Conservation (phyloP, 1,140 invertebrate genomes). For the Diachasma alloeum region DNA sequence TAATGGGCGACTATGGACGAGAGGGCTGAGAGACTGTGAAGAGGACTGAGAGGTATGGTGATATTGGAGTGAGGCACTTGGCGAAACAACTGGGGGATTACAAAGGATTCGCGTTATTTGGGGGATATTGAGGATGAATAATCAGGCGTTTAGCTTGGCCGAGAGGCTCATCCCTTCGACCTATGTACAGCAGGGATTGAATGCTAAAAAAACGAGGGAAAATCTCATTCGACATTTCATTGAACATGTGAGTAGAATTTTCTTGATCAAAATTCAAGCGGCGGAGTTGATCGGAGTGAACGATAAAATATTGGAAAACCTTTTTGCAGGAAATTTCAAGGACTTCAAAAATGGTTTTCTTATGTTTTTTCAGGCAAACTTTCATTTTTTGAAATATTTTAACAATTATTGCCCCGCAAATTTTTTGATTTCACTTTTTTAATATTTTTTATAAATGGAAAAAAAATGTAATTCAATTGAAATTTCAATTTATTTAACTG, state of each 20-base stretch:
- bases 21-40: not conserved
- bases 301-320: too few species aligned
- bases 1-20: not conserved
- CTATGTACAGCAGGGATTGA: conserved; percentile 73
- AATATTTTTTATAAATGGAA: too few species aligned
- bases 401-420: too few species aligned
- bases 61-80: not conserved
- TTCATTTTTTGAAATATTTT: too few species aligned
- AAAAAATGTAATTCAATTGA: too few species aligned
- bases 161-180: conserved; percentile 70
- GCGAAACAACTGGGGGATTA: not conserved
- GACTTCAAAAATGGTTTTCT: too few species aligned
- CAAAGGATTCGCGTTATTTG: not conserved
- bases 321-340: too few species aligned
- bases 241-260: conserved; percentile 65
- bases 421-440: too few species aligned
- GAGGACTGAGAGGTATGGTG: not conserved
- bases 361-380: too few species aligned
- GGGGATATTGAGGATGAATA: conserved; percentile 62
- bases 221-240: conserved; percentile 74
- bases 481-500: too few species aligned
- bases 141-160: conserved; percentile 68
- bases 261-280: not conserved
- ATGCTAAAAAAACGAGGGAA: conserved; percentile 78
- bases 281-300: too few species aligned